These are phyloP conservation scores for Daktulosphaira vitifoliae DNA, from an alignment of 1,140 invertebrate species.

Conservation along the genomic window DNA sequence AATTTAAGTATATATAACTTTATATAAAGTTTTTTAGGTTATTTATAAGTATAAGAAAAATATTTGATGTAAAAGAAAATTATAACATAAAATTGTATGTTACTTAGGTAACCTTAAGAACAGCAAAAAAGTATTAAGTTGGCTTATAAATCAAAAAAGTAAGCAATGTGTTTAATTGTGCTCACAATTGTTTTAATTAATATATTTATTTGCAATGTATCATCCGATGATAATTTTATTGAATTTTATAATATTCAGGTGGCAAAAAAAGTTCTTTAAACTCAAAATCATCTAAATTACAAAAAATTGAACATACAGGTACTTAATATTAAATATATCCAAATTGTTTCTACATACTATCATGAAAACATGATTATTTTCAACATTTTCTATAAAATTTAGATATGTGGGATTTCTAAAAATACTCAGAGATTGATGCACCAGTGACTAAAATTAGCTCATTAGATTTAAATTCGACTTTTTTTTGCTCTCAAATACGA, in stretches of 20 bases:
- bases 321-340: neutral
- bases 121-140: slow-evolving; percentile 89
- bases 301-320: slow-evolving; percentile 30
- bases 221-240: slow-evolving; percentile 4
- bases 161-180: slow-evolving; percentile 50
- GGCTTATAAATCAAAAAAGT: slow-evolving; percentile 91
- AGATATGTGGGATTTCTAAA: slow-evolving; percentile 17
- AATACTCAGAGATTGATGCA: neutral
- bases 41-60: neutral
- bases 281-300: slow-evolving; percentile 24
- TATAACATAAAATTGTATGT: slow-evolving; percentile 17
- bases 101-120: slow-evolving; percentile 82
- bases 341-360: too few relatives aligned
- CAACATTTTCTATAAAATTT: neutral
- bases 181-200: too few relatives aligned
- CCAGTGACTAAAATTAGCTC: slow-evolving; percentile 18
- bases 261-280: slow-evolving; percentile 23
- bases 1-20: too few relatives aligned
- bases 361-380: too few relatives aligned
- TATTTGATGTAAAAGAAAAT: neutral
- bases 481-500: too few relatives aligned
- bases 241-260: slow-evolving; percentile 11
- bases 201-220: slow-evolving; percentile 21
- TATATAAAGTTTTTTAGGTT: neutral
- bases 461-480: too few relatives aligned